Conservation (phyloP, 2,113 vertebrate species). For the Nothobranchius furzeri region DNA sequence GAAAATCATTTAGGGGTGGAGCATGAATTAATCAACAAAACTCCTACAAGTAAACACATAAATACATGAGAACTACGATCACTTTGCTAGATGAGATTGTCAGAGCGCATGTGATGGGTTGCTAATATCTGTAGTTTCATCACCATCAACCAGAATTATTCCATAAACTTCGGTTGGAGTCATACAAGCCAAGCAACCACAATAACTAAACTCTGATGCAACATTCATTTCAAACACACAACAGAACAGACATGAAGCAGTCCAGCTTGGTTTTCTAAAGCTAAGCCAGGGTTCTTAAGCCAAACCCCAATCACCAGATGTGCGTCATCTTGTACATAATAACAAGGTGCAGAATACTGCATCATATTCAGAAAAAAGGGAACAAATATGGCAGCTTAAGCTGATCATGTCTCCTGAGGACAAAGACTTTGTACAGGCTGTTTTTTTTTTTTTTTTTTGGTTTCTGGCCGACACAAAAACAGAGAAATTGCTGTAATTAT, state of each 20-base stretch:
- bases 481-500: constrained; percentile 54
- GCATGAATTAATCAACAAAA: too few species aligned
- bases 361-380: constrained; percentile 39
- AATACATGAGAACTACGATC: too few species aligned
- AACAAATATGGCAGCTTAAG: constrained; percentile 42
- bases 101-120: too few species aligned
- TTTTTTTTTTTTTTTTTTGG: constrained; percentile 9
- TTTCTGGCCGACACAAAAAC: constrained; percentile 17
- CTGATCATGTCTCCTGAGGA: constrained; percentile 33
- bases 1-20: too few species aligned
- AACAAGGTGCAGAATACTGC: constrained; percentile 38
- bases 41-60: too few species aligned
- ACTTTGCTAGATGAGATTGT: too few species aligned
- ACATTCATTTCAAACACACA: constrained; percentile 1
- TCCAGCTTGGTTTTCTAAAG: constrained; percentile 31
- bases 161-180: too few species aligned
- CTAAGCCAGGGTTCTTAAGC: constrained; percentile 8
- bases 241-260: neutral
- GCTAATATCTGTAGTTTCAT: too few species aligned
- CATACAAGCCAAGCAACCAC: too few species aligned
- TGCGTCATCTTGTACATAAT: constrained; percentile 38
- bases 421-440: constrained; percentile 12
- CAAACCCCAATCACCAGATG: constrained; percentile 56
- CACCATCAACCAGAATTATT: too few species aligned
- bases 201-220: too few species aligned